Evolutionary conservation across 2,797 vertebrate genomes (phyloP), one percentile per base, ranked within the genome.

Genomic region (Oophaga sylvatica): DNA sequence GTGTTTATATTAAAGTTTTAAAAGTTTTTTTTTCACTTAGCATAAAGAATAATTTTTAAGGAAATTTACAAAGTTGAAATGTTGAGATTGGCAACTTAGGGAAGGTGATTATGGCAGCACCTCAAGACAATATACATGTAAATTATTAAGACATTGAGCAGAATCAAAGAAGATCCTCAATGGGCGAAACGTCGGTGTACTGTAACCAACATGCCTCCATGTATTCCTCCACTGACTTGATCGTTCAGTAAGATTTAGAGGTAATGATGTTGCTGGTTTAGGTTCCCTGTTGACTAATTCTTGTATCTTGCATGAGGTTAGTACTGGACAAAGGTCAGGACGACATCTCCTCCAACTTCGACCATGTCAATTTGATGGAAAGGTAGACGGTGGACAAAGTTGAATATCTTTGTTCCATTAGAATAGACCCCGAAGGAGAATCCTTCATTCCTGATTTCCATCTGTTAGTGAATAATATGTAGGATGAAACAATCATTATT

Each of bases 301-400:
- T 53, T 76, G 3, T 15, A 20, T 19, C 29, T 35, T 60, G 3
- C 57, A 20, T 85, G 29, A 59, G 57, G 8, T 88, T 71, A 90
- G 60, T 86, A 90, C 59, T 89, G 87, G 22, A 90, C 86, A 8
- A 31, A 89, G 63, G 89, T 84, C 56, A 91, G 83, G 7, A 2
- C 76, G 31, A 91, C 85, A 45, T 90, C 89, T 86, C 90, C 90
- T 57, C 3, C 75, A 17, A 91, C 71, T 79, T 91, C 89, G 11
- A 90, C 41, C 79, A 84, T 87, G 67, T 91, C 87, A 41, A 91
- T 89, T n/a, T 90, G 90, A 45, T 77, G 62, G 5, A 73, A 45
- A 29, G 90, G 87, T 1, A 91, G 53, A 9, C 90, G 89, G 22
- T 91, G 90, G 29, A 65, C 16, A 5, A 89, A 91, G 29, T 85